Evolutionary conservation across 2,888 invertebrate species (phyloP).

Genomic region (Pristionchus fissidentatus): DNA sequence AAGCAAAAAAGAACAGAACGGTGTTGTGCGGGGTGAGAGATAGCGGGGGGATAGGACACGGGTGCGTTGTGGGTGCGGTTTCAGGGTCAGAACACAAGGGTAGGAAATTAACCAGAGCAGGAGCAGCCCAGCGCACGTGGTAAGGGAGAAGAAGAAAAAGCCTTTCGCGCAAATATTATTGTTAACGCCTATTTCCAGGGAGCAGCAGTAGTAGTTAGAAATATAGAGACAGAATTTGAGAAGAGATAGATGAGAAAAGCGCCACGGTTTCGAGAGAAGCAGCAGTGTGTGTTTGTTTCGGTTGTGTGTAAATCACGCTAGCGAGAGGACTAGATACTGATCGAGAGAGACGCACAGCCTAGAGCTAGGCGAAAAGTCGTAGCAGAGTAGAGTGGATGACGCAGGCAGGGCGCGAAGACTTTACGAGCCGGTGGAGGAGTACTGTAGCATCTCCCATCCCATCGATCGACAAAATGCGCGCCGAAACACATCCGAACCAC

Average conservation of each 20-base stretch:
- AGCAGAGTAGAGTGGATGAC: not conserved
- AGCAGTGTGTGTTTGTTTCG: no score
- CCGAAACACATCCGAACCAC: not conserved
- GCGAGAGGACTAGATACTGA: no score
- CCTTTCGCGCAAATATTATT: no score
- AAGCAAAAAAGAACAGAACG: not conserved
- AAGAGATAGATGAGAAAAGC: no score
- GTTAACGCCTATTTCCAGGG: no score
- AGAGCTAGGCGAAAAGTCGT: not conserved
- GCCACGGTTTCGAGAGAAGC: no score
- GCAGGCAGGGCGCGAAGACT: not conserved
- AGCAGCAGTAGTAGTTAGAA: no score
- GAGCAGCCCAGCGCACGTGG: not conserved
- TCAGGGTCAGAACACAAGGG: conserved; percentile 35
- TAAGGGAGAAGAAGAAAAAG: no score
- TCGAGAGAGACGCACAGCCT: not conserved
- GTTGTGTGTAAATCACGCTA: no score
- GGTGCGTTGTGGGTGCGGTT: not conserved
- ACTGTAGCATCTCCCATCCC: no score
- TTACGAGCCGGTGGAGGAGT: not conserved
- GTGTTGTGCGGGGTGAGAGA: not conserved
- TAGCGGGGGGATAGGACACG: conserved; percentile 22
- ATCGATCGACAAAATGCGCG: no score
- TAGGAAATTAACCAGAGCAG: not conserved
- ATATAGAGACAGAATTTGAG: no score